Evolutionary conservation across 1,140 invertebrate genomes (phyloP).

Genomic region (Cydia pomonella): DNA sequence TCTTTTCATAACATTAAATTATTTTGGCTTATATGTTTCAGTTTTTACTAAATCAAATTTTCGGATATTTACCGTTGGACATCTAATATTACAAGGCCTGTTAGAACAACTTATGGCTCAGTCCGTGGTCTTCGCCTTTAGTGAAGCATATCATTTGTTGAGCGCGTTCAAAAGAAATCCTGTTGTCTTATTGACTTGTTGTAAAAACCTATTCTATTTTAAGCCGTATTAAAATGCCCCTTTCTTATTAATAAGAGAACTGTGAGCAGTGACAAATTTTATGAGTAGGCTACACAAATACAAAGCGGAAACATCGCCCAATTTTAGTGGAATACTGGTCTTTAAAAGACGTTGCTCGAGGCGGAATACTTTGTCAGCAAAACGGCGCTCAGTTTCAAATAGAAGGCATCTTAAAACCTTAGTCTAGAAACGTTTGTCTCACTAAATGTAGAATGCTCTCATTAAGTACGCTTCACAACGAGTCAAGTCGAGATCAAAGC

Average conservation of each 20-base stretch:
- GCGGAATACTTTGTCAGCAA: neutral
- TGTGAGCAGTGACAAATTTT: neutral
- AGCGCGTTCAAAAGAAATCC: too few species aligned
- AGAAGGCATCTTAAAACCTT: neutral
- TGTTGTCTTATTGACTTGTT: too few species aligned
- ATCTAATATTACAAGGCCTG: too few species aligned
- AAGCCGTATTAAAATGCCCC: neutral
- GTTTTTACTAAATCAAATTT: too few species aligned
- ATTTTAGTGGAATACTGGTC: neutral
- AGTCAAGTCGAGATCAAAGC: slow-evolving; percentile 1
- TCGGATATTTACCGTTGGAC: too few species aligned
- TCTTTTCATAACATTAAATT: too few species aligned
- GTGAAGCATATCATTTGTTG: too few species aligned
- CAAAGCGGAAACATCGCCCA: neutral
- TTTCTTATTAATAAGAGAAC: neutral
- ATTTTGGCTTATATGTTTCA: too few species aligned
- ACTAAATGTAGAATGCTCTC: neutral
- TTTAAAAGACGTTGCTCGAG: neutral
- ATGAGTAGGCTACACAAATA: neutral
- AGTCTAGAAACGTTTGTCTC: neutral
- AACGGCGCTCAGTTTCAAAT: neutral
- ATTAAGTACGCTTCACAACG: neutral
- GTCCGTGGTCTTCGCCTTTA: too few species aligned
- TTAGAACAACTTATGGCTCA: too few species aligned
- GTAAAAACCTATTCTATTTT: too few species aligned